Base-by-base conservation (phyloP, 2,888 invertebrate genomes). In the Troglohyphantes excavatus region DNA sequence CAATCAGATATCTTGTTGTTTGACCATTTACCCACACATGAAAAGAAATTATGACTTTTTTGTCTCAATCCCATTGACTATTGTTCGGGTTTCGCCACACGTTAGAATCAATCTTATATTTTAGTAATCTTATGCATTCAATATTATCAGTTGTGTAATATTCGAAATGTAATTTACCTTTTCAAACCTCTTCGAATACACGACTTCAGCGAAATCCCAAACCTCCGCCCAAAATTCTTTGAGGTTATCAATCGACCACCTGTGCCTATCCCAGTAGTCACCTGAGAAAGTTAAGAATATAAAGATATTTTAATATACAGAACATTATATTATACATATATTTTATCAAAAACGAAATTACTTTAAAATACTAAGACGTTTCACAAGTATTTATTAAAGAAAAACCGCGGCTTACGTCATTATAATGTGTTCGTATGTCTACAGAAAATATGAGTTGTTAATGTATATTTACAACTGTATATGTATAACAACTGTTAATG, bases 161-260 rank as follows among this genome's bases (percentile, higher is more conserved):
- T 39, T 39, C 9, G 3, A n/a, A 17, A 53, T 7, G n/a, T 53
- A 2, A 53, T 53, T 53, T n/a, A 94, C 94, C 93, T 94, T 91
- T 11, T 92, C 92, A 90, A 93, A 93, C 0, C 93, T 88, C 90
- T 92, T 90, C 2, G 94, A 94, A 86, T 93, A 92, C 13, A 93
- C 92, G 9, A 95, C 92, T 9, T 92, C 93, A 26, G 93, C 92
- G 91, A 93, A 94, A 21, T 93, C 91, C 93, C 94, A 94, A 61
- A 94, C 92, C 87, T 94, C 93, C 85, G 93, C 93, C 95, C 95
- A 95, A 92, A 95, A 95, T 67, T 93, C 92, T 26, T 93, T 91
- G 91, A 94, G 94, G 90, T 94, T 93, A 23, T 94, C 93, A 92
- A 94, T 93, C 9, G 94, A 94, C 94, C 94, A 95, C 23, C 93